Evolutionary conservation across 2,797 vertebrate species (phyloP).

Genomic region (Megalops cyprinoides): DNA sequence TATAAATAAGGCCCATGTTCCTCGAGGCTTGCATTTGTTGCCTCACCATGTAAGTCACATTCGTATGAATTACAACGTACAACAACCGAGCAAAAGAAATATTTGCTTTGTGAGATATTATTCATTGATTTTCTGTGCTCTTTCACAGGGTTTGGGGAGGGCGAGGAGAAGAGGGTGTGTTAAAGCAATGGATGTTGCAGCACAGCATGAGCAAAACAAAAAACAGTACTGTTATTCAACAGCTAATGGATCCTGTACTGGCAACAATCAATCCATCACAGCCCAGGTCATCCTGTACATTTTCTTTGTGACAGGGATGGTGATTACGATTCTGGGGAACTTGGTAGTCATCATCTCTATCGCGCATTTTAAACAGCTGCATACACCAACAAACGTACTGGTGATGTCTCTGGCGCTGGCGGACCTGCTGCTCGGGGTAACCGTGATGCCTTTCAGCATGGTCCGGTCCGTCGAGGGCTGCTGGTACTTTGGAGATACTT

Average conservation of each 20-base stretch:
- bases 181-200: constrained; percentile 25
- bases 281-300: constrained; percentile 44
- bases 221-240: constrained; percentile 50
- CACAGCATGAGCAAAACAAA: not conserved
- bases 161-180: not conserved
- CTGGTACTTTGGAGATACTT: constrained; percentile 71
- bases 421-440: constrained; percentile 67
- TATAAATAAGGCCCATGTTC: constrained; percentile 12
- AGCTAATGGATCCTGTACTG: constrained; percentile 52
- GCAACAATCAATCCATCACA: constrained; percentile 42
- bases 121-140: not conserved
- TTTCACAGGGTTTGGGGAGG: not conserved
- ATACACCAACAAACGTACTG: constrained; percentile 75
- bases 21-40: not conserved
- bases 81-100: not conserved
- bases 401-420: constrained; percentile 74
- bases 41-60: too few species aligned
- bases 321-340: constrained; percentile 71
- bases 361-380: constrained; percentile 72
- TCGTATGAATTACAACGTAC: not conserved
- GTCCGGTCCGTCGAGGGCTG: constrained; percentile 69
- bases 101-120: not conserved
- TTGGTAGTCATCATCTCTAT: constrained; percentile 75
- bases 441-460: constrained; percentile 74
- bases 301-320: constrained; percentile 52